Evolutionary conservation across 1,140 invertebrate genomes (phyloP), one percentile per base, ranked within the genome.

Genomic region (Drosophila kepulauana): DNA sequence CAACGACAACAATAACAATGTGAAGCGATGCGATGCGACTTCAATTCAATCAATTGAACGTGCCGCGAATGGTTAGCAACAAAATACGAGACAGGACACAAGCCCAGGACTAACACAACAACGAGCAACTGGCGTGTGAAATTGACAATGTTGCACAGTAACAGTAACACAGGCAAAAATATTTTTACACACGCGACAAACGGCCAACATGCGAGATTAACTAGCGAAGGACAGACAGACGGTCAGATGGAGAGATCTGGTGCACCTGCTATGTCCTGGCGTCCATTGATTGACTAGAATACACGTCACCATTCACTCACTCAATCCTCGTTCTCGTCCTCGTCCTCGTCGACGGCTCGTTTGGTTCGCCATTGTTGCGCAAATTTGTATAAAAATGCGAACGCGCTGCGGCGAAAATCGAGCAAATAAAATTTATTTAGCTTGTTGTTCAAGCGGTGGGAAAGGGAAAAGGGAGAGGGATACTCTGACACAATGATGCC

Each of bases 41-140:
- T 88, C 85, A 88, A 89, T 88, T 88, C 84, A 88, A 88, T 88
- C 84, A 88, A 88, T 89, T 88, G 84, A 88, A 88, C 84, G 84
- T 88, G 84, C 84, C 85, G 79, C 80, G 84, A 88, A 78, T 88
- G 82, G 82, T 72, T 82, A 81, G 82, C 82, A 76, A 81, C 82
- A 86, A 85, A 85, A 86, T 84, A 74, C 57, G 33, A 25, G 48
- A 10, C 16, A 59, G 64, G 52, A 46, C 43, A 58, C 16, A 13
- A 64, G 30, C 5, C 16, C 5, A 13, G 33, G 54, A 33, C 28
- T 20, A 30, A 56, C 10, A 20, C 43, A 66, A 20, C 43, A 66
- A 59, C 61, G 10, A 46, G 61, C 82, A 82, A 87, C 72, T 87
- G 75, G 82, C 84, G 82, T 87, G 82, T 87, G 82, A 86, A 86